These are phyloP conservation scores for Pristionchus arcanus DNA, from an alignment of 2,888 invertebrate genomes.

Conservation along the genomic window DNA sequence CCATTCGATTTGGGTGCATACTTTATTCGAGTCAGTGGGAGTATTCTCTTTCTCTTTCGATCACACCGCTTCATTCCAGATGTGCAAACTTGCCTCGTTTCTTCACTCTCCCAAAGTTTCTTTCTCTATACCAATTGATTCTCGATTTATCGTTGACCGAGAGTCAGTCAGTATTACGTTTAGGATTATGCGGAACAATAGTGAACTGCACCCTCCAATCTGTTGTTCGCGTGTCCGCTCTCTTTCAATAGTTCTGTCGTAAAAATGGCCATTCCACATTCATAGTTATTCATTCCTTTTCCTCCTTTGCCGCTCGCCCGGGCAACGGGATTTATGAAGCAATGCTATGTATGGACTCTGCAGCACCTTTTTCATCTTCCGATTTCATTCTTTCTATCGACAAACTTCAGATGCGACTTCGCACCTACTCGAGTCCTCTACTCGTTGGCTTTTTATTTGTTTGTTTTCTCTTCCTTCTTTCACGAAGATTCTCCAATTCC, in stretches of 20 bases:
- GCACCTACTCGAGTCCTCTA: background rate
- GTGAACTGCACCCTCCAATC: background rate
- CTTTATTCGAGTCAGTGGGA: slow-evolving; percentile 1
- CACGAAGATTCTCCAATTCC: background rate
- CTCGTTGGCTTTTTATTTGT: background rate
- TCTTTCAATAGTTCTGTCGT: background rate
- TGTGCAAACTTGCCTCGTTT: slow-evolving; percentile 26
- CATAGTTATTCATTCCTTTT: background rate
- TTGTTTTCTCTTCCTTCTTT: background rate
- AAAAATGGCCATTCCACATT: slow-evolving; percentile 22
- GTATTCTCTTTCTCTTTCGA: background rate
- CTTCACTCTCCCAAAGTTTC: background rate
- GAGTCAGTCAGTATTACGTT: background rate
- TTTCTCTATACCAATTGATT: background rate
- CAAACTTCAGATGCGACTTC: background rate
- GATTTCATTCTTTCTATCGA: background rate
- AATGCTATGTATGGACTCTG: background rate
- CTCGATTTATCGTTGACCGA: background rate
- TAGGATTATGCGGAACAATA: background rate
- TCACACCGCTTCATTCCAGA: background rate
- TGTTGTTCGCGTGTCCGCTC: slow-evolving; percentile 3
- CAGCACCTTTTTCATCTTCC: background rate
- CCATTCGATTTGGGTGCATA: background rate
- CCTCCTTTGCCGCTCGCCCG: background rate
- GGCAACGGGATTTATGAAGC: background rate